These are phyloP conservation scores for Hydrotaea cyrtoneurina DNA, from an alignment of 2,888 invertebrate species.

Conservation along the genomic window DNA sequence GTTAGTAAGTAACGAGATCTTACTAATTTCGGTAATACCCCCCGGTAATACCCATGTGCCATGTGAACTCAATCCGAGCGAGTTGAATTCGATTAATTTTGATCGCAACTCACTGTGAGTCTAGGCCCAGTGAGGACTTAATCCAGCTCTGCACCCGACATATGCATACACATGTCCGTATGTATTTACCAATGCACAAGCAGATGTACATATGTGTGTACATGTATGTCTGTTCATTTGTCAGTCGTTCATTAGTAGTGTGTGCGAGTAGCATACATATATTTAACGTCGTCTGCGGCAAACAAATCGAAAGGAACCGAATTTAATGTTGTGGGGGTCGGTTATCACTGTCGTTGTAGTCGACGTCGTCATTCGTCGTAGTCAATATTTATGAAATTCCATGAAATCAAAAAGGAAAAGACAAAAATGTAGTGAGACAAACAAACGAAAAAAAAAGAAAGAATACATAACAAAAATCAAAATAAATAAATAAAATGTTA, in stretches of 20 bases:
- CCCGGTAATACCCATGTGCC: too few species aligned
- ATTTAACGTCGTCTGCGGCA: neutral
- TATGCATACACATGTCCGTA: too few species aligned
- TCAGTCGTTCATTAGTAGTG: neutral
- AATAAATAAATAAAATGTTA: constrained; percentile 52
- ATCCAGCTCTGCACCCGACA: too few species aligned
- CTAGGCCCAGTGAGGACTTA: too few species aligned
- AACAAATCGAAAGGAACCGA: constrained; percentile 11
- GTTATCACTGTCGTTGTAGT: neutral
- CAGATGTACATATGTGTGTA: too few species aligned
- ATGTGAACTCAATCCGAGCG: too few species aligned
- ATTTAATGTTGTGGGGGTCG: neutral
- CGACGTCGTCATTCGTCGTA: neutral
- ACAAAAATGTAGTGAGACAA: constrained; percentile 13
- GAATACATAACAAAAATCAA: constrained; percentile 9
- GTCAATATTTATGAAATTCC: constrained; percentile 27
- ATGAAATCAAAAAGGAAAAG: constrained; percentile 38
- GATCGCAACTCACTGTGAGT: too few species aligned
- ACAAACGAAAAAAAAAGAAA: constrained; percentile 29
- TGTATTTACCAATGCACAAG: too few species aligned
- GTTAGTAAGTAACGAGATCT: too few species aligned
- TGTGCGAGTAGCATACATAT: neutral
- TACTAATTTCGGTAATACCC: too few species aligned
- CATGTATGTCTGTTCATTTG: neutral
- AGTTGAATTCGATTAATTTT: too few species aligned